Conservation (phyloP, 2,797 vertebrate species). For the Echiichthys vipera region DNA sequence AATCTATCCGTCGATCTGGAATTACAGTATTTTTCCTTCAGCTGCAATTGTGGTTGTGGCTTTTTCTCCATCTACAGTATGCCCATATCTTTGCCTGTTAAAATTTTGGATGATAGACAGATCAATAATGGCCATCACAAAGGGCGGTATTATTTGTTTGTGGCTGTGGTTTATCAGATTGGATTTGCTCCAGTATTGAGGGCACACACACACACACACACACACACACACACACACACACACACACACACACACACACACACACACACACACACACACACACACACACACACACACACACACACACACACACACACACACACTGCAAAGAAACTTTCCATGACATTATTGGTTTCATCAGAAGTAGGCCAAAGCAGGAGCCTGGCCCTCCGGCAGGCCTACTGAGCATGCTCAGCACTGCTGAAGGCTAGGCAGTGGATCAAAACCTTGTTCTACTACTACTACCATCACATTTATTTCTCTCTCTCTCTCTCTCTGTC, state of each 20-base stretch:
- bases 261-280: background rate
- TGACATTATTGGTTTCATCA: conserved; percentile 77
- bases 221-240: background rate
- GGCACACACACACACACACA: conserved; percentile 41
- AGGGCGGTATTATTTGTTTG: conserved; percentile 60
- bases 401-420: conserved; percentile 86
- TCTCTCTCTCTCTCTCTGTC: conserved; percentile 13
- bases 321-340: conserved; percentile 62
- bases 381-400: conserved; percentile 74
- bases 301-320: conserved; percentile 9
- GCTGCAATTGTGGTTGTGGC: conserved; percentile 29
- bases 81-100: conserved; percentile 18
- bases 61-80: conserved; percentile 15
- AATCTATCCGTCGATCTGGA: conserved; percentile 32
- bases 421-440: conserved; percentile 61
- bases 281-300: conserved; percentile 9
- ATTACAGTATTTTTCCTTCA: conserved; percentile 20
- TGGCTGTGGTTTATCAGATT: conserved; percentile 66
- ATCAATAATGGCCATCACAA: conserved; percentile 58
- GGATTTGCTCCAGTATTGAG: conserved; percentile 62
- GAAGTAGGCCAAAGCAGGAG: conserved; percentile 88
- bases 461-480: conserved; percentile 25
- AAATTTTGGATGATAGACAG: conserved; percentile 42
- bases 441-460: conserved; percentile 54
- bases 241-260: conserved; percentile 9